Evolutionary conservation across 1,140 invertebrate species (phyloP), one percentile per base, ranked within the genome.

Genomic region (Radopholus similis): DNA sequence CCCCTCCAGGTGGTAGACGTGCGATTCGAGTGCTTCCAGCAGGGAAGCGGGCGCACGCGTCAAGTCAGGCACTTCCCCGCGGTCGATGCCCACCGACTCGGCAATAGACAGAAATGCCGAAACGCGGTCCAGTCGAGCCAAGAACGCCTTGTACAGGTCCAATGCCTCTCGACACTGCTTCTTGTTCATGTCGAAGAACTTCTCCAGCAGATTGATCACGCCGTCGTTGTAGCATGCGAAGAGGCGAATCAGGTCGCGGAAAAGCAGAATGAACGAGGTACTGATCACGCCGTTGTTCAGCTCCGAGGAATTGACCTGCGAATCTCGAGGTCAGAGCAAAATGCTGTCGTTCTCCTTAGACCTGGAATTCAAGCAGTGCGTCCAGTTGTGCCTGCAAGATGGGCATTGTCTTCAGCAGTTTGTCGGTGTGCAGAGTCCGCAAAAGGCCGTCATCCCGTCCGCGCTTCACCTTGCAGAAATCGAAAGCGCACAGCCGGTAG

Each of bases 141-240:
- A 88, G 85, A 99, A 99, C 85, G 95, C 96, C 85, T 98, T 98
- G 84, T 99, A 99, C 71, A 96, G 88, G 83, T 99, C 96, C 80
- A 99, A 87, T 70, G 93, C 95, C 83, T 99, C 95, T 82, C 92
- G 88, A 81, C 92, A 95, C 76, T 87, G 85, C 76, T 99, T 99
- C 84, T 97, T 98, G 85, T 98, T 97, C 94, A 98, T 97, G 84
- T 97, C 93, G 86, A 98, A 99, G 86, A 94, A 98, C 86, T 98
- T 95, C 85, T 95, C 93, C 84, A 99, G 86, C 73, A 98, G 88
- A 87, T 98, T 99, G 79, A 99, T 99, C 75, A 98, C 95, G 73
- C 93, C 95, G 86, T 99, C 95, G 85, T 99, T 99, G 86, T 98
- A 98, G 84, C 95, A 96, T 54, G 95, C 96, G 87, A 98, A 99